phyloP scores from a whole-genome alignment of 2,797 vertebrate genomes.

The Rhinophrynus dorsalis region DNA sequence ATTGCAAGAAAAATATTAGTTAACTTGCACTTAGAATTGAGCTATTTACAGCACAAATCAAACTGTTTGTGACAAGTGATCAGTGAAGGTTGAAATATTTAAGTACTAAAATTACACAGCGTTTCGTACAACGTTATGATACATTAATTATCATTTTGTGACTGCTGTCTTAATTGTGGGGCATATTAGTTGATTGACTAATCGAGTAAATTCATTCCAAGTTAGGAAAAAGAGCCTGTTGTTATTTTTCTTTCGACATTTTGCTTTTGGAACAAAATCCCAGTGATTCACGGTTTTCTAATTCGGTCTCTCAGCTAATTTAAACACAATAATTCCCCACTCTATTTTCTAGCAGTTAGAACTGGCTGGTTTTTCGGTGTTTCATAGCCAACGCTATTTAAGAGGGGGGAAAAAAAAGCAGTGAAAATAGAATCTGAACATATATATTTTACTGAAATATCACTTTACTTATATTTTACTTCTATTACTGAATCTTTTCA shows the following conservation, averaged over 20 bases:
- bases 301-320: slow-evolving; percentile 9
- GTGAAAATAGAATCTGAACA: not conserved
- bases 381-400: not conserved
- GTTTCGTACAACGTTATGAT: not conserved
- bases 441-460: slow-evolving; percentile 23
- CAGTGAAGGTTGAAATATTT: not conserved
- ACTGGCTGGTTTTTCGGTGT: not conserved
- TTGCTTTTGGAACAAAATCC: not conserved
- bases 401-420: not conserved
- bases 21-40: too few species aligned
- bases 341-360: not conserved
- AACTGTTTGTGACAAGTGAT: not conserved
- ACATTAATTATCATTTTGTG: not conserved
- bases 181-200: not conserved
- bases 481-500: slow-evolving; percentile 22
- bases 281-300: slow-evolving; percentile 13
- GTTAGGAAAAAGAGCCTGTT: too few species aligned
- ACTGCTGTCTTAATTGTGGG: not conserved
- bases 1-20: too few species aligned
- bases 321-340: slow-evolving; percentile 12
- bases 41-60: not conserved
- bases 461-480: slow-evolving; percentile 12
- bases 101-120: not conserved
- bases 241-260: not conserved
- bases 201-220: not conserved